These are phyloP conservation scores for Pampusana beccarii DNA, from an alignment of 2,113 vertebrate genomes.

Conservation along the genomic window DNA sequence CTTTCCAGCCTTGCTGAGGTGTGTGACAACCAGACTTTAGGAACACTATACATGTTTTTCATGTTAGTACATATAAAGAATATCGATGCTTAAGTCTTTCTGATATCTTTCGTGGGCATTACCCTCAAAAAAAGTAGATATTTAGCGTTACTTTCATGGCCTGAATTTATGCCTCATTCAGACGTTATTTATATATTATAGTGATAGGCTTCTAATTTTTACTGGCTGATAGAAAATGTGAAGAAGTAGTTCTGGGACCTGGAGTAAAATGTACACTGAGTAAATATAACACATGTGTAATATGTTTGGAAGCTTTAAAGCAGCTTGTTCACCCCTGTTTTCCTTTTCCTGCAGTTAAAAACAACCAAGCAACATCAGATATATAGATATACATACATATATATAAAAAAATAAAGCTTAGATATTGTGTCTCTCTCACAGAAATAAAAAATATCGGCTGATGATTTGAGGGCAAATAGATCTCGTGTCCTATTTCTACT, in stretches of 20 bases:
- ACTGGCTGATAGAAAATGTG: background rate
- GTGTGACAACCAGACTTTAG: background rate
- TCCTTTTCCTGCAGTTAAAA: background rate
- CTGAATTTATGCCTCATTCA: background rate
- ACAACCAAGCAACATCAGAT: background rate
- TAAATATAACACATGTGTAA: fast-evolving
- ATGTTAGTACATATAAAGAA: background rate
- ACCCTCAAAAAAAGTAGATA: background rate
- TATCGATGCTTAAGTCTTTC: background rate
- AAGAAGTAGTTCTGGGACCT: background rate
- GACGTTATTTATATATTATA: background rate
- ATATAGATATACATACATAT: too few relatives aligned
- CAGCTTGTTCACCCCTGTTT: background rate
- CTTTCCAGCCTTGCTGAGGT: background rate
- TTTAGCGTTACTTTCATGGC: background rate
- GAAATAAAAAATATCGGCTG: background rate
- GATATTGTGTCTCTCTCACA: background rate
- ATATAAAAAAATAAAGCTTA: background rate
- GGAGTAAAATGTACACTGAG: background rate
- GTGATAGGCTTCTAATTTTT: background rate
- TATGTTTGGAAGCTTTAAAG: background rate
- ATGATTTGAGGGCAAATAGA: background rate
- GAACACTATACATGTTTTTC: background rate
- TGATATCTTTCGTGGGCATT: background rate
- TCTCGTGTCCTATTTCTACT: background rate